These are phyloP conservation scores for Lota lota DNA, from an alignment of 2,113 vertebrate genomes.

Conservation along the genomic window DNA sequence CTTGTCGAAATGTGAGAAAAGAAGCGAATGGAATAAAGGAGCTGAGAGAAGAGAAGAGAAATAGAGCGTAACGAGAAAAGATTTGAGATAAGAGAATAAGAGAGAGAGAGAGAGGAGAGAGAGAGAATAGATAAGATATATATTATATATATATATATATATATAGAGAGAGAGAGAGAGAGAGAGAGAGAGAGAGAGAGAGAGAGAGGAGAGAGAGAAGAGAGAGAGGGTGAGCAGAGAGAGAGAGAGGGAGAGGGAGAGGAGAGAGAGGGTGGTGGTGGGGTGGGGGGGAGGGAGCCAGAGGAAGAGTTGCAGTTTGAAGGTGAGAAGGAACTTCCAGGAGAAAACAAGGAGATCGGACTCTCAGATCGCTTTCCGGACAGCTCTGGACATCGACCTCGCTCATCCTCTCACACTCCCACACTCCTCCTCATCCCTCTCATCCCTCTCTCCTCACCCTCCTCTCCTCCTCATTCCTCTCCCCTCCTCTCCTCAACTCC, in stretches of 20 bases:
- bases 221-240: neutral
- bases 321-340: neutral
- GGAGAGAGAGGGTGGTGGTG: neutral
- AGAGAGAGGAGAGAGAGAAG: neutral
- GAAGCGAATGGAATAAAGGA: neutral
- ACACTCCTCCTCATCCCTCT: no score
- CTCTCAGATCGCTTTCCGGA: neutral
- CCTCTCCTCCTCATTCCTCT: no score
- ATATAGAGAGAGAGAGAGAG: neutral
- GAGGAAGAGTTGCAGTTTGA: neutral
- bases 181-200: neutral
- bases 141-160: no score
- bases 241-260: neutral
- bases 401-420: no score
- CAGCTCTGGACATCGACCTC: no score
- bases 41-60: no score
- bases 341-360: neutral
- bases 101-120: slow-evolving; percentile 1
- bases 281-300: neutral
- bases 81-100: neutral
- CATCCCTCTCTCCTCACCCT: no score
- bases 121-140: neutral
- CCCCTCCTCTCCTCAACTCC: no score
- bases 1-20: slow-evolving; percentile 51
- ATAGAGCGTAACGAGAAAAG: neutral